Evolutionary conservation across 2,797 vertebrate genomes (phyloP), one percentile per base, ranked within the genome.

Genomic region (Eulemur mongoz): DNA sequence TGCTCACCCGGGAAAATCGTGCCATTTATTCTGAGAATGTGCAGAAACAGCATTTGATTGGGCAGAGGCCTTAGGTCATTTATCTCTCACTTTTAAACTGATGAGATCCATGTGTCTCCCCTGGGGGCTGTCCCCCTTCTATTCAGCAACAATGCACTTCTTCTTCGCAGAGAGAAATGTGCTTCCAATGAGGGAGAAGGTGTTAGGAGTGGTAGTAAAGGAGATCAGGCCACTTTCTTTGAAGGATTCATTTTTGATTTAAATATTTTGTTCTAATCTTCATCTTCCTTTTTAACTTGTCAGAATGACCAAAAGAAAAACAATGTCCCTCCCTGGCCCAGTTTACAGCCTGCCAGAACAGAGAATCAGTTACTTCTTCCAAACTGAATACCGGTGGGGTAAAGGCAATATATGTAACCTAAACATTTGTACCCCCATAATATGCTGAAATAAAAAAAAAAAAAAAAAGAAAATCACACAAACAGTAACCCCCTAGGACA

Each of bases 221-320:
- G 94, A 90, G 94, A 98, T 98, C 97, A 97, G 94, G 96, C 97
- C 94, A 97, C 97, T 98, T 98, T 98, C 97, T 97, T 97, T 98
- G 96, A 98, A 97, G 96, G 97, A 98, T 98, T 98, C 97, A 96
- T 98, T 97, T 98, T 98, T 98, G 96, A 98, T 98, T 98, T 98
- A 98, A 98, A 98, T 98, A 98, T 98, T 98, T 98, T 97, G 95
- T 98, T 98, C 97, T 98, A 98, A 98, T 98, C 98, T 98, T 97
- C 95, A 91, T 97, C 97, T 98, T 98, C 98, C 98, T 98, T 98
- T 98, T 97, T 98, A 97, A 98, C 96, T 98, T 98, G 98, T 98
- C 98, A 98, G 96, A 93, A 95, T 96, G 65, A 94, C 97, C 95
- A 95, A 98, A 98, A 98, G 97, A 95, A 98, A 98, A 98, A 98